Evolutionary conservation across 2,888 invertebrate genomes (phyloP).

Genomic region (Leptinotarsa haldemani): DNA sequence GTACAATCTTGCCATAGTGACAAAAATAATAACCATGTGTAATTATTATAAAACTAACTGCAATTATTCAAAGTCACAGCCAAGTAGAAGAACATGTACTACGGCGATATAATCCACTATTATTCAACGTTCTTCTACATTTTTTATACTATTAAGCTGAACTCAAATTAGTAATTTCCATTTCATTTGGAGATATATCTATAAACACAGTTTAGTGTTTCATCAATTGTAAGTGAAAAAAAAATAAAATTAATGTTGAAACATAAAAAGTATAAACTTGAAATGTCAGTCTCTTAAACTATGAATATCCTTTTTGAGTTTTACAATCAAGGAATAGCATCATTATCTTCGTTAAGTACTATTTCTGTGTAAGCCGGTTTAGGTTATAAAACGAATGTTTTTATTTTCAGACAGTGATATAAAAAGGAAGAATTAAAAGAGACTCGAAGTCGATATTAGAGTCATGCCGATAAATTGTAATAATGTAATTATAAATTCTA

Average conservation of each 20-base stretch:
- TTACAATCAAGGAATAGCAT: conserved; percentile 22
- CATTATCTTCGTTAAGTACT: conserved; percentile 8
- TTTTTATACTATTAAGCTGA: too few relatives aligned
- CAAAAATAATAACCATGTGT: too few relatives aligned
- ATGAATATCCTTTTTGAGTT: conserved; percentile 15
- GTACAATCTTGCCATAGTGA: too few relatives aligned
- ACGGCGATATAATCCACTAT: too few relatives aligned
- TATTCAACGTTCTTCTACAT: too few relatives aligned
- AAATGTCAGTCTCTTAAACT: conserved; percentile 16
- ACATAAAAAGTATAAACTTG: conserved; percentile 11
- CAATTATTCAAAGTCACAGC: too few relatives aligned
- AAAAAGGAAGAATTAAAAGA: not conserved
- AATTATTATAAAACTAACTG: too few relatives aligned
- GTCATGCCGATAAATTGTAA: not conserved
- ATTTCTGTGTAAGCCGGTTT: not conserved
- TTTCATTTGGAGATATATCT: too few relatives aligned
- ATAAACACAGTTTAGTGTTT: too few relatives aligned
- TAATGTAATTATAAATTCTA: not conserved
- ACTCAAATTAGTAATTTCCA: too few relatives aligned
- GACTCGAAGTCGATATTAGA: not conserved
- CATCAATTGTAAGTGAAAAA: too few relatives aligned
- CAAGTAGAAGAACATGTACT: too few relatives aligned
- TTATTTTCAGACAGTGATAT: conserved; percentile 2
- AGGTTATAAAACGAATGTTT: conserved; percentile 4
- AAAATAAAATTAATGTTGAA: not conserved